Evolutionary conservation across 1,140 invertebrate species (phyloP), one percentile per base, ranked within the genome.

Genomic region (Gryon sp.): DNA sequence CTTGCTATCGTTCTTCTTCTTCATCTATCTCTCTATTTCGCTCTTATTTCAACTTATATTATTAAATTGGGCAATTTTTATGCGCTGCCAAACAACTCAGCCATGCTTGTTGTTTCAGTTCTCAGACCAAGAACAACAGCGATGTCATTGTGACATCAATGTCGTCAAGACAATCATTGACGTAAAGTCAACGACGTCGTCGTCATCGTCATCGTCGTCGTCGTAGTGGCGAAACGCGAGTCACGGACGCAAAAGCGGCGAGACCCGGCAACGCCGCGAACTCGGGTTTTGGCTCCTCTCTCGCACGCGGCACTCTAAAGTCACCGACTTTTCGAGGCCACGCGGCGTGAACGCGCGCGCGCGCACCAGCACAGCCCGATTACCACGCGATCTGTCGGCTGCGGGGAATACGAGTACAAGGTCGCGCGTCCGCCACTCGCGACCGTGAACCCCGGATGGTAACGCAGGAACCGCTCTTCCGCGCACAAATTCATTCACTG

Each of bases 301-400:
- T 52, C 66, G 60, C 72, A 68, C 53, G 72, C 55, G 62, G 77
- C 53, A 78, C 68, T 72, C 60, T 66, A 83, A 82, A 88, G 86
- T 88, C 87, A 88, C 86, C 86, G 86, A 88, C 86, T 87, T 87
- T 87, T 88, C 86, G 86, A 88, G 86, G 86, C 85, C 86, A 88
- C 82, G 81, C 79, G 76, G 83, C 80, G 83, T 43, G 32, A 55
- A 41, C 32, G 82, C 80, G 82, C 79, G 81, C 80, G 77, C 81
- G 26, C 52, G 9, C 28, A 12, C 32, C 9, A 32, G 9, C 28
- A 12, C 32, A 9, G 22, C 1, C 16, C 83, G 86, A 87, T 85
- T 85, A 84, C 82, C 82, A 80, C 87, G 87, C 87, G 83, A 88
- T 88, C 87, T 88, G 84, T 83, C 85, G 86, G 86, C 78, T 80